Evolutionary conservation across 23 tunicate species (phyloP).

Genomic region (Ciona savignyi): DNA sequence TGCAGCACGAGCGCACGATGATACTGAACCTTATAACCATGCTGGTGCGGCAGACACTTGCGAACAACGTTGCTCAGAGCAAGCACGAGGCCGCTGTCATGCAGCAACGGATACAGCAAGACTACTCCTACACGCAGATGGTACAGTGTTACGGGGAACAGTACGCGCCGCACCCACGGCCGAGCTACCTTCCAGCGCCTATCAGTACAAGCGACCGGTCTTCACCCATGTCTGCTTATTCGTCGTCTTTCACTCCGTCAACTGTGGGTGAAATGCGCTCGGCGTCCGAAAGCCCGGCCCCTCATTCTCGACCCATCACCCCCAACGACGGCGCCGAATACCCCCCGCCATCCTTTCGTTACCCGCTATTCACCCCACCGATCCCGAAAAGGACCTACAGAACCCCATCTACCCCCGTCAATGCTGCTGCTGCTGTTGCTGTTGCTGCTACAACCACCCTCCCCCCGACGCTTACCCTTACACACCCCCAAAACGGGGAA

Average conservation of each 20-base stretch:
- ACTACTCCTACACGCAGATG: background rate
- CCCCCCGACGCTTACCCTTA: constrained; percentile 2
- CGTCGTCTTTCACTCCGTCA: constrained; percentile 14
- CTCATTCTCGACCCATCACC: constrained; percentile 18
- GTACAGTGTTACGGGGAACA: background rate
- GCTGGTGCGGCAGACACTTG: constrained; percentile 68
- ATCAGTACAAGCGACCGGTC: constrained; percentile 9
- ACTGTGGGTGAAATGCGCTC: constrained; percentile 18
- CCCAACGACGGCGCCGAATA: background rate
- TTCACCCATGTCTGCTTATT: constrained; percentile 20
- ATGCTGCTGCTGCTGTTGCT: constrained; percentile 13
- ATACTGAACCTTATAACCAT: constrained; percentile 52
- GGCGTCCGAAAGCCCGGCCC: constrained; percentile 14
- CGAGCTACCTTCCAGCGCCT: background rate
- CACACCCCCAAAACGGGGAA: background rate
- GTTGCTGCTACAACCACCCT: background rate
- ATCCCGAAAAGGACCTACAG: background rate
- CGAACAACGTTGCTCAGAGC: constrained; percentile 31
- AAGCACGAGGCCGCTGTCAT: background rate
- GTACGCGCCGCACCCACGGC: background rate
- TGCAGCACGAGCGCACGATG: constrained; percentile 81
- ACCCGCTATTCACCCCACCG: background rate
- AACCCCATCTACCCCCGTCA: background rate
- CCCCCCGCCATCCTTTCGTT: background rate
- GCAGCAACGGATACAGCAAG: constrained; percentile 1